These are phyloP conservation scores for Zoanthus solanderi DNA, from an alignment of 92 coral and sea anemone genomes.

Conservation along the genomic window DNA sequence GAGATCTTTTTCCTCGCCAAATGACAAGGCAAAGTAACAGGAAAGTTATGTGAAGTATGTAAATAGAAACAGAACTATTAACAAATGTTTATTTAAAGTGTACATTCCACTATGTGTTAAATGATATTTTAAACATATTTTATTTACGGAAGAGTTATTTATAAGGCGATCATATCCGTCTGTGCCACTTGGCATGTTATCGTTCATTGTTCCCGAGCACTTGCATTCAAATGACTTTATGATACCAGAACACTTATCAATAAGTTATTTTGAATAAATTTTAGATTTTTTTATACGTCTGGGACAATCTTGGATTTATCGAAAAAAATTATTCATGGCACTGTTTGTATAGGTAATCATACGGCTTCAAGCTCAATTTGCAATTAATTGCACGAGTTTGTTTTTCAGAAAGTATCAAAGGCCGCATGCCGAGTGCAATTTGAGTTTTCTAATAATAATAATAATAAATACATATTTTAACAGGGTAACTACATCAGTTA, in stretches of 20 bases:
- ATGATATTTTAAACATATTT: background rate
- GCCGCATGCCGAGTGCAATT: no score
- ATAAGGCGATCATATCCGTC: slow-evolving; percentile 8
- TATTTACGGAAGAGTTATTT: slow-evolving; percentile 27
- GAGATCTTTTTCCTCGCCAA: background rate
- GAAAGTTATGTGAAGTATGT: slow-evolving; percentile 18
- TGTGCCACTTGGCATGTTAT: slow-evolving; percentile 30
- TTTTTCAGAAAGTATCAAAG: no score
- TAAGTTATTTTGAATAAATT: slow-evolving; percentile 41
- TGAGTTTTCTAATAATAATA: no score
- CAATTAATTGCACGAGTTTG: no score
- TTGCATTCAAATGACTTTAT: slow-evolving; percentile 15
- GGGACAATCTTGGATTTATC: background rate
- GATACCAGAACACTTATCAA: slow-evolving; percentile 5
- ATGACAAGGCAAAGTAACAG: background rate
- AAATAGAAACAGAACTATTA: slow-evolving; percentile 29
- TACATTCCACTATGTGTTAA: background rate
- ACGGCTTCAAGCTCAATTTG: no score
- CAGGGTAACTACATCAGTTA: no score
- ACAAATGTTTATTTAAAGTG: background rate
- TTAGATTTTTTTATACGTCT: slow-evolving; percentile 30
- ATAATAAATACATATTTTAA: no score
- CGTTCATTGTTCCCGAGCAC: background rate
- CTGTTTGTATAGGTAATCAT: no score
- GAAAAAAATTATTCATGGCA: no score